Conservation (phyloP, 2,797 vertebrate genomes). For the Hyperoplus lanceolatus region DNA sequence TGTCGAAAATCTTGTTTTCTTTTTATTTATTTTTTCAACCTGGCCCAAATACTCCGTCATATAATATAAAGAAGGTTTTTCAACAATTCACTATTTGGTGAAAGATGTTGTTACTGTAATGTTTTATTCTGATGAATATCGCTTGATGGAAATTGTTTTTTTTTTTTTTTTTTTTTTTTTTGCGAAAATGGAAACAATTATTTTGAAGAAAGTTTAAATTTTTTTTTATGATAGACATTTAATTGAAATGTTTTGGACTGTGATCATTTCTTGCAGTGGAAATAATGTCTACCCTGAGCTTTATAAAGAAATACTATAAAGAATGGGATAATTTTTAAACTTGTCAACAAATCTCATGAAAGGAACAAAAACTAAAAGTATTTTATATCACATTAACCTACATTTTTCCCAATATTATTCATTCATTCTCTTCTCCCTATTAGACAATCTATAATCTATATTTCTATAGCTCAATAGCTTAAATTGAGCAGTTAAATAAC, state of each 20-base stretch:
- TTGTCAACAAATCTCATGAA: too few relatives aligned
- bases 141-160: not conserved
- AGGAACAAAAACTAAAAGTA: too few relatives aligned
- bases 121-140: not conserved
- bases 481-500: not conserved
- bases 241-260: not conserved
- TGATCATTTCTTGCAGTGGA: not conserved
- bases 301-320: not conserved
- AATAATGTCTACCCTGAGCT: not conserved
- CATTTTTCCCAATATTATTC: not conserved
- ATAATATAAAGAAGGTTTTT: slow-evolving; percentile 36
- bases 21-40: too few relatives aligned
- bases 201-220: slow-evolving; percentile 2
- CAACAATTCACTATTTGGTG: not conserved
- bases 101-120: not conserved
- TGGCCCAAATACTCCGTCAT: too few relatives aligned
- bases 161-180: not conserved
- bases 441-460: too few relatives aligned
- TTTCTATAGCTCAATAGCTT: too few relatives aligned
- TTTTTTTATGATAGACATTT: not conserved
- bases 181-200: not conserved
- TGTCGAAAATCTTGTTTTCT: too few relatives aligned
- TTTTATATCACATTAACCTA: too few relatives aligned
- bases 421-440: not conserved
- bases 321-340: not conserved